phyloP scores from a whole-genome alignment of 2,888 invertebrate genomes.

The Vanessa cardui region DNA sequence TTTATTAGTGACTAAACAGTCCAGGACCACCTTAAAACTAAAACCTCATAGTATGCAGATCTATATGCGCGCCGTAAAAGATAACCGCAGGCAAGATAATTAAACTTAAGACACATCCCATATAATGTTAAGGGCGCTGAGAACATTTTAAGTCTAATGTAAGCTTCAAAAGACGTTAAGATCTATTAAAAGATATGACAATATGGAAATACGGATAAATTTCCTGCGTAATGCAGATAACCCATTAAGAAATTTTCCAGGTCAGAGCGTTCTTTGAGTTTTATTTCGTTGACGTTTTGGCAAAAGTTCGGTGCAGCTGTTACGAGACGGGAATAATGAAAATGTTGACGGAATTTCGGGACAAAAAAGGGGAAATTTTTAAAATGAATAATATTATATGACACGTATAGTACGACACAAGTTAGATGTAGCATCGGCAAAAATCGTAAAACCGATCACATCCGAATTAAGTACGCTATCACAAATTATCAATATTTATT shows the following conservation, averaged over 20 bases:
- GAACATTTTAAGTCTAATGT: background rate
- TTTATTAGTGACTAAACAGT: too few relatives aligned
- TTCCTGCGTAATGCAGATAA: background rate
- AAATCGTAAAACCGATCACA: too few relatives aligned
- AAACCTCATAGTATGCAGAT: too few relatives aligned
- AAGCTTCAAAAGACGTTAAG: conserved; percentile 4
- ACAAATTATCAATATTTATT: too few relatives aligned
- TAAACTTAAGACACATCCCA: background rate
- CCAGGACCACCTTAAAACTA: too few relatives aligned
- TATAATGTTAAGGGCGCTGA: background rate
- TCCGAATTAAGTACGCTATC: too few relatives aligned
- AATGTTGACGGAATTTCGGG: conserved; percentile 3
- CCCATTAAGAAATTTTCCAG: conserved; percentile 1
- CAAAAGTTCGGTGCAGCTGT: conserved; percentile 8
- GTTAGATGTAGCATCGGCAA: too few relatives aligned
- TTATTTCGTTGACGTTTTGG: conserved; percentile 6
- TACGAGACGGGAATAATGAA: conserved; percentile 9
- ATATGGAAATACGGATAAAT: background rate
- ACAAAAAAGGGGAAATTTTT: background rate
- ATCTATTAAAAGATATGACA: conserved; percentile 8
- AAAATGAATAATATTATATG: too few relatives aligned
- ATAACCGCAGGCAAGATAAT: background rate
- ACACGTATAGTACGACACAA: too few relatives aligned
- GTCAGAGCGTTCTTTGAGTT: background rate
- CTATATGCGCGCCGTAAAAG: background rate